Evolutionary conservation across 2,888 invertebrate species (phyloP), one percentile per base, ranked within the genome.

Genomic region (Himalopsyche anomala): DNA sequence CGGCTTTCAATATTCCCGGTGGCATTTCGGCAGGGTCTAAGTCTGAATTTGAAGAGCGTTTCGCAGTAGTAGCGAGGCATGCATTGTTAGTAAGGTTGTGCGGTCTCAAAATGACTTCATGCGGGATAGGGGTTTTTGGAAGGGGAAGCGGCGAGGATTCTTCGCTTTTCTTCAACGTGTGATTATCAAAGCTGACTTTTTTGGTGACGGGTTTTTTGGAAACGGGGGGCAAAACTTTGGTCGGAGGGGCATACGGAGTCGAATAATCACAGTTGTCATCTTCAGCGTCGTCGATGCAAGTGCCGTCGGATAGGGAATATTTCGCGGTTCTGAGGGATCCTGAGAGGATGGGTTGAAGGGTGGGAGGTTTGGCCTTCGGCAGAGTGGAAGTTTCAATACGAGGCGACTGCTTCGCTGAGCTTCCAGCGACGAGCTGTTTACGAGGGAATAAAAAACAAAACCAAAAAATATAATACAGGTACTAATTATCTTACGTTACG

Each of bases 351-450:
- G 82, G 89, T 86, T 80, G 87, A 89, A 80, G 86, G 89, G 86
- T 82, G 89, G 89, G 82, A 89, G 84, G 19, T 38, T 85, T 87
- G 55, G 89, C 83, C 89, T 90, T 91, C 74, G 91, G 91, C 89
- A 91, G 89, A 84, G 91, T 91, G 85, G 90, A 90, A 84, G 89
- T 80, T 86, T 87, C 89, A 80, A 86, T 84, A 86, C 87, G 84
- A 85, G 83, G 87, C 51, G 87, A 55, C 84, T 85, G 87, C 81
- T 54, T 84, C 82, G 86, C 85, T 84, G 85, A 87, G 84, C 86
- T 84, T 86, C 82, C 82, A 84, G 69, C 56, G 62, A 80, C 51
- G 81, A 83, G 87, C 88, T 88, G 87, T 86, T 87, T 80, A 55
- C 74, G 81, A 84, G 55, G 56, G 79, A 86, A 86, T 85, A 82